A percentile compares a stretch with the other conserved stretches of the same genome.
Conservation (phyloP, 2,113 vertebrate genomes). For the Tiliqua scincoides region DNA sequence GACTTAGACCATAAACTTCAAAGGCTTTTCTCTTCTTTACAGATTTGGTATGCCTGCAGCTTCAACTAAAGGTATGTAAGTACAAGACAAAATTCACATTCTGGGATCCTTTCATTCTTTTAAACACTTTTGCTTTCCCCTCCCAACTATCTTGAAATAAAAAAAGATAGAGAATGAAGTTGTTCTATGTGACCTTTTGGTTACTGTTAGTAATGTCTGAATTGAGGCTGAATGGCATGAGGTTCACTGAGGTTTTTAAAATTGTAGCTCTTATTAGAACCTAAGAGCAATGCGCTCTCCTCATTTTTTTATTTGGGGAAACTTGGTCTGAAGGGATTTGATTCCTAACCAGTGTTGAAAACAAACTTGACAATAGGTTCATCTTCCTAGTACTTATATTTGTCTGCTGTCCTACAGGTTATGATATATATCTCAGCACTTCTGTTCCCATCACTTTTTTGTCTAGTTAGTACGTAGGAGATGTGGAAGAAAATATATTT, state of each 20-base stretch:
- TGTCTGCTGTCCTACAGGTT: background rate
- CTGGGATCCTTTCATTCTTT: background rate
- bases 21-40: conserved; percentile 43
- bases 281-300: background rate
- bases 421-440: background rate
- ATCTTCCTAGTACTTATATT: background rate
- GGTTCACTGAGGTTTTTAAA: background rate
- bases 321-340: background rate
- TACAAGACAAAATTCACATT: background rate
- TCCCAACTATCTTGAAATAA: rapidly evolving
- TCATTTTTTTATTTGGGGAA: background rate
- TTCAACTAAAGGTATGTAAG: conserved; percentile 77
- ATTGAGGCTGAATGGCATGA: too few species aligned
- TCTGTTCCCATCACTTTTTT: background rate
- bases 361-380: background rate
- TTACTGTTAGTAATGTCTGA: background rate
- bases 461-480: background rate
- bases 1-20: background rate
- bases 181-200: background rate
- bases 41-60: conserved; percentile 77
- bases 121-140: background rate
- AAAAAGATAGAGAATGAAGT: rapidly evolving
- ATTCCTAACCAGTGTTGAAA: background rate
- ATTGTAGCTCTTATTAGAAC: background rate
- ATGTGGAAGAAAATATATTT: background rate